These are phyloP conservation scores for Apostichopus japonicus DNA, from an alignment of 35 echinoderm and acorn worm genomes.

Conservation along the genomic window DNA sequence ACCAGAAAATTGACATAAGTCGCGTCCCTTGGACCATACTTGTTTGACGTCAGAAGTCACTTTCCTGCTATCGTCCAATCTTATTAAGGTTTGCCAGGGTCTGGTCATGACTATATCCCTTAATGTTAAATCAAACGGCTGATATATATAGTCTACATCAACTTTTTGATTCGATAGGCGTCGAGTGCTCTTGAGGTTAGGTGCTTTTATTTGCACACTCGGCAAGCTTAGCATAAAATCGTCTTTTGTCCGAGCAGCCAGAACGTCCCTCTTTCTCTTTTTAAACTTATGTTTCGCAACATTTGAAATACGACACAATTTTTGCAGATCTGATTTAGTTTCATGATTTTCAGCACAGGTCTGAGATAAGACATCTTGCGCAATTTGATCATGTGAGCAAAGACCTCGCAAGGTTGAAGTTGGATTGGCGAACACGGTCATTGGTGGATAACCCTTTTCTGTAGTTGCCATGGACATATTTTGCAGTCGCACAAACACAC, in stretches of 20 bases:
- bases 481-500: conserved; percentile 4
- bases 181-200: too few relatives aligned
- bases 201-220: background rate
- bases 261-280: background rate
- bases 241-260: conserved; percentile 8
- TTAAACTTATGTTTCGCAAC: background rate
- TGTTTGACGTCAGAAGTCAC: background rate
- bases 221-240: background rate
- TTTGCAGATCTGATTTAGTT: too few relatives aligned
- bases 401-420: background rate
- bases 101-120: conserved; percentile 3
- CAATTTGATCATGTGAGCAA: background rate
- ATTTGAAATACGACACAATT: background rate
- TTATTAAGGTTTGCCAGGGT: background rate
- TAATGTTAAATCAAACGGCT: background rate
- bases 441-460: background rate
- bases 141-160: background rate
- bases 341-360: too few relatives aligned
- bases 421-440: background rate
- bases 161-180: background rate
- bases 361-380: too few relatives aligned
- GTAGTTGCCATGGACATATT: background rate
- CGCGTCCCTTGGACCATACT: background rate
- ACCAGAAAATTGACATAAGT: background rate
- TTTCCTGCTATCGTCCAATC: background rate